phyloP scores from a whole-genome alignment of 2,113 vertebrate genomes.

The Trogon surrucura region DNA sequence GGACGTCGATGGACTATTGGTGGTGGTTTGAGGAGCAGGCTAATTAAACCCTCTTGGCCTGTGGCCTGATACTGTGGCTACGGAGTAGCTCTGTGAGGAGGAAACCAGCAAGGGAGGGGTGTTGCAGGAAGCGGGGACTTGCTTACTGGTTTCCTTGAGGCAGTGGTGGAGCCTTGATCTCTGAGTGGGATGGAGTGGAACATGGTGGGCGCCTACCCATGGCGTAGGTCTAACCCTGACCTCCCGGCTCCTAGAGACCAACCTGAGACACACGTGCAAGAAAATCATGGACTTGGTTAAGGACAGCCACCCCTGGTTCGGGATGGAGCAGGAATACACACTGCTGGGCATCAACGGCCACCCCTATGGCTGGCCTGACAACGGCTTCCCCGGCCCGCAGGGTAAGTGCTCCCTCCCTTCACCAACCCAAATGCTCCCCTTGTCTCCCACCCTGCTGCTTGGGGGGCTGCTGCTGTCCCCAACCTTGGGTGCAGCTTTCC shows the following conservation, averaged over 20 bases:
- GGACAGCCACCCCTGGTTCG: conserved; percentile 72
- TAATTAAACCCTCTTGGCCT: neutral
- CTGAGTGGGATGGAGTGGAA: neutral
- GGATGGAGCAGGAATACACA: conserved; percentile 78
- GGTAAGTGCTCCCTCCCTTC: conserved; percentile 36
- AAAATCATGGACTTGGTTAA: conserved; percentile 69
- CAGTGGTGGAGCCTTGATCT: rapidly evolving
- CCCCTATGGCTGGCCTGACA: conserved; percentile 73
- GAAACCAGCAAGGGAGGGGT: neutral
- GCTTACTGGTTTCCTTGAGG: neutral
- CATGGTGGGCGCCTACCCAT: rapidly evolving
- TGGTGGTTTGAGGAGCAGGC: neutral
- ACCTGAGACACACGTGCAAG: conserved; percentile 72
- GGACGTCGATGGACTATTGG: neutral
- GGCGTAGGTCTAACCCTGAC: rapidly evolving
- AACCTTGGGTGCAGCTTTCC: rapidly evolving
- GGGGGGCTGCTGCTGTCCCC: neutral
- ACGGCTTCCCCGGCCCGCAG: conserved; percentile 66
- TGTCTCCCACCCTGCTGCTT: neutral
- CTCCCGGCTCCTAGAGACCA: conserved; percentile 72
- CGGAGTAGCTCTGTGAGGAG: neutral
- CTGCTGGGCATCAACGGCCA: conserved; percentile 66
- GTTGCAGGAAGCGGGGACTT: neutral
- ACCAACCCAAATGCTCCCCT: rapidly evolving
- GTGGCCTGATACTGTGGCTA: neutral